Percentiles rank a stretch among this genome's conserved stretches.
Evolutionary conservation across 2,113 vertebrate species (phyloP).

Genomic region (Callaeas wilsoni): DNA sequence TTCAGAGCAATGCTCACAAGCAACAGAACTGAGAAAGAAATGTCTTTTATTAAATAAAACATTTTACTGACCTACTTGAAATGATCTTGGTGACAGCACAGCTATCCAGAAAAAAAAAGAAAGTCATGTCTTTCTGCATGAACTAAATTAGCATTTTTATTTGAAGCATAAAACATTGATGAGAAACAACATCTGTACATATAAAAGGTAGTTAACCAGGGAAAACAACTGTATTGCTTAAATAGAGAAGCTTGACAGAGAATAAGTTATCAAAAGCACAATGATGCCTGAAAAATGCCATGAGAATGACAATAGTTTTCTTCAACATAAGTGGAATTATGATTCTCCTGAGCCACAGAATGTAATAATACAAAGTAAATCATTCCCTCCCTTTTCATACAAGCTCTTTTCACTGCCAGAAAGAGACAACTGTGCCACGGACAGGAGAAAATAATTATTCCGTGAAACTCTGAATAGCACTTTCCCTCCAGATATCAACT

Average conservation of each 20-base stretch:
- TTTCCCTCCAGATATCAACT: slow-evolving; percentile 4
- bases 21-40: not conserved
- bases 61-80: not conserved
- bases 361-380: not conserved
- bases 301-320: not conserved
- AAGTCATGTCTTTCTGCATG: not conserved
- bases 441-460: not conserved
- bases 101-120: not conserved
- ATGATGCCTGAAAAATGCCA: not conserved
- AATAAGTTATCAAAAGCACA: not conserved
- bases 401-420: not conserved
- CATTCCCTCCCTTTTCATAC: not conserved
- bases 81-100: not conserved
- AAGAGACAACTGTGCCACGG: not conserved
- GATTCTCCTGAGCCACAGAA: not conserved
- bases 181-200: slow-evolving; percentile 15
- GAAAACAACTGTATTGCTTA: not conserved
- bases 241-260: not conserved
- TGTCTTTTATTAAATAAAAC: not conserved
- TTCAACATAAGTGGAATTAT: not conserved
- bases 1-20: not conserved
- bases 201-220: not conserved
- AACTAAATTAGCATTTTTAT: not conserved
- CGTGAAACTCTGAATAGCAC: not conserved
- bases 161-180: not conserved